A percentile compares a stretch with the other conserved stretches of the same genome.
Evolutionary conservation across 2,797 vertebrate genomes (phyloP).

Genomic region (Peromyscus eremicus): DNA sequence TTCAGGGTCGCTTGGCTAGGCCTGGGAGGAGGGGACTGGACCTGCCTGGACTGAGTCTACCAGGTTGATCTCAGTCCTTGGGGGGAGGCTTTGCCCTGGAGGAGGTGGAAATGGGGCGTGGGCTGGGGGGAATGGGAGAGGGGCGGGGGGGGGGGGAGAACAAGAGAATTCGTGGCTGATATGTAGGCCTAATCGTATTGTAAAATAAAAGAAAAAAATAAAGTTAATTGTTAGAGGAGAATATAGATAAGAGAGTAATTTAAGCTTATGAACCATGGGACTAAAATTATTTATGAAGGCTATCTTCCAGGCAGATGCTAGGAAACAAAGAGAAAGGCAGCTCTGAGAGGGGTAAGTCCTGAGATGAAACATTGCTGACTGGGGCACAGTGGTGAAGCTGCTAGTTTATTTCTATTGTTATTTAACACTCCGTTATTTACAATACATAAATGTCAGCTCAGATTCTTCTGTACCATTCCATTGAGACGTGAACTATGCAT

Average conservation of each 20-base stretch:
- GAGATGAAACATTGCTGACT: conserved; percentile 39
- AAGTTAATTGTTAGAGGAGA: conserved; percentile 9
- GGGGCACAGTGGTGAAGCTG: conserved; percentile 9
- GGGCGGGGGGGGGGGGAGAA: no score
- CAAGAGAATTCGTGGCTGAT: no score
- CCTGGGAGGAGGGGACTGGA: no score
- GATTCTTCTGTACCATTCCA: conserved; percentile 17
- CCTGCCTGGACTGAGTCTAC: no score
- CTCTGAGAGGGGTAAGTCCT: conserved; percentile 8
- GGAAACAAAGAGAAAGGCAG: conserved; percentile 22
- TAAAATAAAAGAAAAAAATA: no score
- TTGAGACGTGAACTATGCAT: conserved; percentile 33
- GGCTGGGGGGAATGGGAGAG: no score
- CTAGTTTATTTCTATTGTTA: conserved; percentile 70
- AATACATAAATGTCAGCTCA: conserved; percentile 57
- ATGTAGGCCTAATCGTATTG: no score
- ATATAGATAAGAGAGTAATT: conserved; percentile 54
- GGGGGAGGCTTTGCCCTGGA: no score
- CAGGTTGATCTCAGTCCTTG: no score
- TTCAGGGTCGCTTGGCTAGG: no score
- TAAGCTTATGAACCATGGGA: background rate
- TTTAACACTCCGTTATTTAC: conserved; percentile 74
- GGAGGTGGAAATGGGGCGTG: no score
- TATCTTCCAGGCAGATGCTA: conserved; percentile 22
- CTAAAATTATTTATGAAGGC: conserved; percentile 60